phyloP scores from a whole-genome alignment of 1,140 invertebrate genomes.

The Frieseomelitta varia region DNA sequence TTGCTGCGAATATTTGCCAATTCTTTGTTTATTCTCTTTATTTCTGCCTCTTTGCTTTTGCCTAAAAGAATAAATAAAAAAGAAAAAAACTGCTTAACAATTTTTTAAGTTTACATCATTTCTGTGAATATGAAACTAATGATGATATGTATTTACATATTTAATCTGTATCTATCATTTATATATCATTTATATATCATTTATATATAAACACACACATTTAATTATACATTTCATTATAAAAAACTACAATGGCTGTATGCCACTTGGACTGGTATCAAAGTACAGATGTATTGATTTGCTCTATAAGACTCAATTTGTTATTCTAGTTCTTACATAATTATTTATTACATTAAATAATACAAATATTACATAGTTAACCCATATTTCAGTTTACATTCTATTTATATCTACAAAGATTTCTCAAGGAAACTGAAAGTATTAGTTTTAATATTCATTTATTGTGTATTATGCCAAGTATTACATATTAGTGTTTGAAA shows the following conservation, averaged over 20 bases:
- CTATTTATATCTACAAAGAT: not conserved
- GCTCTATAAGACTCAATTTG: slow-evolving; percentile 12
- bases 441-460: slow-evolving; percentile 35
- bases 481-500: slow-evolving; percentile 60
- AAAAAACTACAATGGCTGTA: slow-evolving; percentile 66
- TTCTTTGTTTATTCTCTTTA: slow-evolving; percentile 99
- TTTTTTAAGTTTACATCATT: not conserved
- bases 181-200: not conserved
- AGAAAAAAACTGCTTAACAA: slow-evolving; percentile 19
- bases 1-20: slow-evolving; percentile 99
- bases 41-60: slow-evolving; percentile 99
- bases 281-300: slow-evolving; percentile 34
- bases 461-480: slow-evolving; percentile 55
- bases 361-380: not conserved
- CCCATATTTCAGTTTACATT: not conserved
- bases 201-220: accelerated
- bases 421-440: not conserved
- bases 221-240: slow-evolving; percentile 12
- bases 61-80: slow-evolving; percentile 83
- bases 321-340: not conserved
- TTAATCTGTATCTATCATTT: not conserved
- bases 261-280: slow-evolving; percentile 69
- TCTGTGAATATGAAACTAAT: not conserved
- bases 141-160: not conserved
- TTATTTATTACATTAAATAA: not conserved